A percentile compares a stretch with the other conserved stretches of the same genome.
Evolutionary conservation across 2,888 invertebrate species (phyloP).

Genomic region (Phengaris alcon): DNA sequence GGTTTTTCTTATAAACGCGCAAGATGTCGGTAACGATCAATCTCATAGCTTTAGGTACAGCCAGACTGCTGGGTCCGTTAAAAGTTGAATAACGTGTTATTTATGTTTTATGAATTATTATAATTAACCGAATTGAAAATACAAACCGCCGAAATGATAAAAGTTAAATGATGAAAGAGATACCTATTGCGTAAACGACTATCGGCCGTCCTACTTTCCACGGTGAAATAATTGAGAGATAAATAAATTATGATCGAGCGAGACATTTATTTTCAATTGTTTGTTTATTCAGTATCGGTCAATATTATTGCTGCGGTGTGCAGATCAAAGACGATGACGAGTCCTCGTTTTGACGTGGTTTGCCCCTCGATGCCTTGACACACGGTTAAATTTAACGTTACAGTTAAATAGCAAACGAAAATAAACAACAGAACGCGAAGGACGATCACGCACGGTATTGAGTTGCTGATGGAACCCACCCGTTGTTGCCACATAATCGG

Average conservation of each 20-base stretch:
- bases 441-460: neutral
- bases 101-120: neutral
- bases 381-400: conserved; percentile 8
- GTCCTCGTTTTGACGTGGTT: neutral
- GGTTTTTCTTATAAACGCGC: too few relatives aligned
- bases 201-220: conserved; percentile 40
- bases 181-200: conserved; percentile 34
- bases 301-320: conserved; percentile 55
- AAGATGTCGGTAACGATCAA: too few relatives aligned
- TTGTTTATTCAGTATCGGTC: conserved; percentile 53
- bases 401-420: conserved; percentile 12
- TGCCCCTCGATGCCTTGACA: neutral
- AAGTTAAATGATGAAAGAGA: neutral
- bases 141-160: neutral
- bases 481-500: neutral
- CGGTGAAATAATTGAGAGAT: conserved; percentile 56
- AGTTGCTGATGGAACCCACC: neutral
- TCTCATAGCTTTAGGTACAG: too few relatives aligned
- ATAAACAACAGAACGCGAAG: conserved; percentile 18
- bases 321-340: conserved; percentile 55
- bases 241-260: conserved; percentile 50
- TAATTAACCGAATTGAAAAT: neutral
- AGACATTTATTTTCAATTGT: conserved; percentile 37
- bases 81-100: too few relatives aligned
- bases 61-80: too few relatives aligned